These are phyloP conservation scores for Desoria tigrina DNA, from an alignment of 2,888 invertebrate species.

Conservation along the genomic window DNA sequence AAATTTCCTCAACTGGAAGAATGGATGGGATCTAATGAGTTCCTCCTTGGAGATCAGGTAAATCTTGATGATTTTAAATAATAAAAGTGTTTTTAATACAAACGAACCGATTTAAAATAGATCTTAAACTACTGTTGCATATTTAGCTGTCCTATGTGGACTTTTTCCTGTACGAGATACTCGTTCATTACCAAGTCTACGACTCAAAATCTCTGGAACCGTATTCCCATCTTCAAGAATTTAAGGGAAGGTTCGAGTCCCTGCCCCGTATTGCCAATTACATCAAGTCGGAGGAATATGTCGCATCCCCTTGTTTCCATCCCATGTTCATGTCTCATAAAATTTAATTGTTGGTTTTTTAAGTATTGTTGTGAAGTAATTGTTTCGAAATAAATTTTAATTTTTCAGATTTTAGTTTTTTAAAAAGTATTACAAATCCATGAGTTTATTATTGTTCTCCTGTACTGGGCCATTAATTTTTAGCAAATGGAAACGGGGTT, in stretches of 20 bases:
- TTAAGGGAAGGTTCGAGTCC: conserved; percentile 56
- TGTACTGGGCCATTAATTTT: too few species aligned
- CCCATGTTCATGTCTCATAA: conserved; percentile 26
- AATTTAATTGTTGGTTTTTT: too few species aligned
- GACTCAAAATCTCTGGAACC: conserved; percentile 55
- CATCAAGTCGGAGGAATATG: conserved; percentile 55
- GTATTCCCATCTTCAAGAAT: conserved; percentile 56
- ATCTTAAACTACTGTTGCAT: too few species aligned
- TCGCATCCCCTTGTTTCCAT: conserved; percentile 55
- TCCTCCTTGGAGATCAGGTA: conserved; percentile 36
- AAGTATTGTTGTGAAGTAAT: too few species aligned
- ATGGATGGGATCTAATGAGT: conserved; percentile 34
- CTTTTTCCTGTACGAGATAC: conserved; percentile 58
- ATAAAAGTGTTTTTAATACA: too few species aligned
- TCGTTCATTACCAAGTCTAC: conserved; percentile 57
- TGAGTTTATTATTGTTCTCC: too few species aligned
- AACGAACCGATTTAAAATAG: too few species aligned
- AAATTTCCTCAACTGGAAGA: conserved; percentile 25
- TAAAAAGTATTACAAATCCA: too few species aligned
- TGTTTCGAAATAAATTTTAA: too few species aligned
- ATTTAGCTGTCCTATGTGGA: conserved; percentile 56
- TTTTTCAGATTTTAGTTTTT: too few species aligned
- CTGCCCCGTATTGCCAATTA: conserved; percentile 55
- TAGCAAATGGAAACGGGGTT: too few species aligned
- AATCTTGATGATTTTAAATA: background rate